Percentiles rank a stretch among this genome's conserved stretches.
These are phyloP conservation scores for Leptopilina drosophilae DNA, from an alignment of 2,888 invertebrate species.

Conservation along the genomic window DNA sequence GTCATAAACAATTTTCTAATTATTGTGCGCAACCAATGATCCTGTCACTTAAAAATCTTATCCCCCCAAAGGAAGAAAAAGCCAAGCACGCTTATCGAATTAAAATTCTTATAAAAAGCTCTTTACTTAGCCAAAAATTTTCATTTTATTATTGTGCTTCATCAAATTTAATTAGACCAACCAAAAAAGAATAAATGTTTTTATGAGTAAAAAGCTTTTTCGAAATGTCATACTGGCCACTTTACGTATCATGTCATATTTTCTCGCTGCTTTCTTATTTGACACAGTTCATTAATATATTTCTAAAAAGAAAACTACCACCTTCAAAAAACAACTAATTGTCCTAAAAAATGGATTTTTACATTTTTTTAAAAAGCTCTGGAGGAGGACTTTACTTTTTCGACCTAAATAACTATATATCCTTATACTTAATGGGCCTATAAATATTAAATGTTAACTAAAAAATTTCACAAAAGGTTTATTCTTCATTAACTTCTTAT, in stretches of 20 bases:
- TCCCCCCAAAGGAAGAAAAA: constrained; percentile 11
- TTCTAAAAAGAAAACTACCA: too few species aligned
- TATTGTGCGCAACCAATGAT: constrained; percentile 11
- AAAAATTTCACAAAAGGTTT: too few species aligned
- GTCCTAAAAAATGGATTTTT: too few species aligned
- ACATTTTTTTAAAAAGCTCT: too few species aligned
- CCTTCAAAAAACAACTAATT: too few species aligned
- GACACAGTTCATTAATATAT: constrained; percentile 10
- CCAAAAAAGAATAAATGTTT: not conserved
- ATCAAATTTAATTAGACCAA: not conserved
- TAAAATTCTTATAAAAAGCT: constrained; percentile 15
- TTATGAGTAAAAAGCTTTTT: constrained; percentile 1
- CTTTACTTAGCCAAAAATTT: not conserved
- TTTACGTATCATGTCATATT: constrained; percentile 21
- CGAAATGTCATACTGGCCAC: constrained; percentile 20
- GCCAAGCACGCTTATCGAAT: constrained; percentile 52
- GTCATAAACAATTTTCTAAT: constrained; percentile 42
- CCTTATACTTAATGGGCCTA: too few species aligned
- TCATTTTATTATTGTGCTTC: not conserved
- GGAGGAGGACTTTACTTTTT: too few species aligned
- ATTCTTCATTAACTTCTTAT: too few species aligned
- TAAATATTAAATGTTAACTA: too few species aligned
- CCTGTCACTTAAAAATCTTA: constrained; percentile 2
- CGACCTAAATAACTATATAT: too few species aligned
- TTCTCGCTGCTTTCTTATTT: constrained; percentile 12